Conservation (phyloP, 2,113 vertebrate genomes). For the Corapipo altera region DNA sequence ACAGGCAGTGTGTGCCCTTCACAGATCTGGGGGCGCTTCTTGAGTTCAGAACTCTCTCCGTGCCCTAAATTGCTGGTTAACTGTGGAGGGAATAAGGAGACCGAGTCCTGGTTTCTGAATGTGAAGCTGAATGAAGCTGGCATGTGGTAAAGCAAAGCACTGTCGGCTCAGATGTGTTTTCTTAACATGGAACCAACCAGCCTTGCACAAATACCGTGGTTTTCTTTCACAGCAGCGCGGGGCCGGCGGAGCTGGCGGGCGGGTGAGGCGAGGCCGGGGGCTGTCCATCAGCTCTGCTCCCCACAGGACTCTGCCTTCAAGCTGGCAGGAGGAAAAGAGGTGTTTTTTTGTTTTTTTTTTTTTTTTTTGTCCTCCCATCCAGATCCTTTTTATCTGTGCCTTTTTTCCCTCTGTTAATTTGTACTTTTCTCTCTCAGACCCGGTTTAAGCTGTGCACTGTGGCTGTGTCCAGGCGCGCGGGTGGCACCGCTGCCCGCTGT, state of each 20-base stretch:
- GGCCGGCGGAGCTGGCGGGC: neutral
- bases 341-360: too few relatives aligned
- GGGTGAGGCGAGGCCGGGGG: neutral
- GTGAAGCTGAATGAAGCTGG: constrained; percentile 24
- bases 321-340: neutral
- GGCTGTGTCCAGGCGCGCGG: neutral
- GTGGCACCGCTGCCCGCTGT: neutral
- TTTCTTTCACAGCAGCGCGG: constrained; percentile 34
- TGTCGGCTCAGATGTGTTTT: constrained; percentile 2
- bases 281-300: neutral
- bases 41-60: neutral
- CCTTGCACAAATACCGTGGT: constrained; percentile 46
- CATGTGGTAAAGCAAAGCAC: constrained; percentile 10
- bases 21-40: fast-evolving
- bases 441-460: neutral
- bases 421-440: neutral
- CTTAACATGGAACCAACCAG: constrained; percentile 18
- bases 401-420: fast-evolving
- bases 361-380: neutral
- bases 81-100: neutral
- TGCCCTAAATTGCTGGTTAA: neutral
- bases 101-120: neutral
- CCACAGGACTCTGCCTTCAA: neutral
- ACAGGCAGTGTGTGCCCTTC: neutral
- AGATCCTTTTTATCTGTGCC: neutral